phyloP scores from a whole-genome alignment of 2,888 invertebrate genomes.

The Polylopha cassiicola region DNA sequence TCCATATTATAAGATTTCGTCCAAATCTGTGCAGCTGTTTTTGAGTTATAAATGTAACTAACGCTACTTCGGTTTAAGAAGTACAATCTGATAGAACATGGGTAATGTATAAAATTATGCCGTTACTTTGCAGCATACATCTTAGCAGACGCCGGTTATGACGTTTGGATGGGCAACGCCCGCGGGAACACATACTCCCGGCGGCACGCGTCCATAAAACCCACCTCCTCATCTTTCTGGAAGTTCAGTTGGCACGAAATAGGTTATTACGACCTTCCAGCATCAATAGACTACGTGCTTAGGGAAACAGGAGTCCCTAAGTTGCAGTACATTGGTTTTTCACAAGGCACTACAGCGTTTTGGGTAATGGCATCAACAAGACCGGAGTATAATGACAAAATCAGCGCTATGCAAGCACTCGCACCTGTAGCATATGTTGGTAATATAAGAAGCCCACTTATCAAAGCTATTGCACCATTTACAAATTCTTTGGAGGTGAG shows the following conservation, averaged over 20 bases:
- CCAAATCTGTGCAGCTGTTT: too few relatives aligned
- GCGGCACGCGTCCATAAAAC: constrained; percentile 70
- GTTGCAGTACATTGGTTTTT: constrained; percentile 84
- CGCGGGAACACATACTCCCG: constrained; percentile 88
- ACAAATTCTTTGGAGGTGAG: constrained; percentile 70
- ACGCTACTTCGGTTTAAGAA: too few relatives aligned
- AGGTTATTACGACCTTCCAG: constrained; percentile 84
- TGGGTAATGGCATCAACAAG: constrained; percentile 77
- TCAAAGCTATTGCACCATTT: constrained; percentile 63
- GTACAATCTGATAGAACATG: too few relatives aligned
- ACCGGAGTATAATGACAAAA: constrained; percentile 78
- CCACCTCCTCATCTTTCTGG: constrained; percentile 59
- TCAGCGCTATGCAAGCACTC: constrained; percentile 75
- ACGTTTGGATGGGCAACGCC: constrained; percentile 91
- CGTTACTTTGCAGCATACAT: constrained; percentile 75
- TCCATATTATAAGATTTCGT: too few relatives aligned
- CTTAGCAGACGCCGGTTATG: constrained; percentile 82
- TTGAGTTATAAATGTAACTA: too few relatives aligned
- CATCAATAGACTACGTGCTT: constrained; percentile 83
- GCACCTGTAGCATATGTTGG: constrained; percentile 78
- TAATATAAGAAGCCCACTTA: constrained; percentile 66
- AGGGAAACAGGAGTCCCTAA: constrained; percentile 71
- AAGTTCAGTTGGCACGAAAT: constrained; percentile 86
- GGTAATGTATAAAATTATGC: too few relatives aligned
- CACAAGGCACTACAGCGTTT: constrained; percentile 81